Conservation (phyloP, 2,113 vertebrate species). For the Porphyrio hochstetteri region DNA sequence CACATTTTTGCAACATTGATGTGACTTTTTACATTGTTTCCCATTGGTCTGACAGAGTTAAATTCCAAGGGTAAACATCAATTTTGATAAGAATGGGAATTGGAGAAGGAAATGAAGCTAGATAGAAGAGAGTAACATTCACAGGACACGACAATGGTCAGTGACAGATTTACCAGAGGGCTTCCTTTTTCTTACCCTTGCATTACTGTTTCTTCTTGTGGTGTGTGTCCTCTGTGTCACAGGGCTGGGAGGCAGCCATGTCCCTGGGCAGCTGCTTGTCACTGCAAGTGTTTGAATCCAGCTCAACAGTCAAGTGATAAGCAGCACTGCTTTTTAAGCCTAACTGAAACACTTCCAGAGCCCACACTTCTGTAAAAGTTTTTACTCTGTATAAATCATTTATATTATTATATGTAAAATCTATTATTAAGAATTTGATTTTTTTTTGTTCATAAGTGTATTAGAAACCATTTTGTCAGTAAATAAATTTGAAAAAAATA, state of each 20-base stretch:
- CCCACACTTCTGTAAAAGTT: not conserved
- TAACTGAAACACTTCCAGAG: not conserved
- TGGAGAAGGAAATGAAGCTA: not conserved
- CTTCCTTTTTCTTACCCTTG: not conserved
- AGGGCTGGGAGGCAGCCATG: not conserved
- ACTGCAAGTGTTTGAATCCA: not conserved
- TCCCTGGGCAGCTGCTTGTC: slow-evolving; percentile 1
- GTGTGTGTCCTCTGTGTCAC: not conserved
- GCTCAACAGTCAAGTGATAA: not conserved
- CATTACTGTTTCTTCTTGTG: not conserved
- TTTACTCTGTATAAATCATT: not conserved
- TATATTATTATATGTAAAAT: not conserved
- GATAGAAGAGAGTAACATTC: not conserved
- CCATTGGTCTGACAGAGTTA: not conserved
- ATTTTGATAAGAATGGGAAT: not conserved
- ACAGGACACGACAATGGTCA: not conserved
- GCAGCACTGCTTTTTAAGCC: not conserved
- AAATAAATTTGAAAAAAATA: not conserved
- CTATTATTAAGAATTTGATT: not conserved
- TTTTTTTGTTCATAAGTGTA: not conserved
- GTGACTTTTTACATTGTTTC: not conserved
- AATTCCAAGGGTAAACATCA: slow-evolving; percentile 42
- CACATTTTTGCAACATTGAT: not conserved
- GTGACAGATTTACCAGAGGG: slow-evolving; percentile 33
- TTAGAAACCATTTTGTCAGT: not conserved